These are phyloP conservation scores for Callipepla californica DNA, from an alignment of 2,113 vertebrate genomes.

Conservation along the genomic window DNA sequence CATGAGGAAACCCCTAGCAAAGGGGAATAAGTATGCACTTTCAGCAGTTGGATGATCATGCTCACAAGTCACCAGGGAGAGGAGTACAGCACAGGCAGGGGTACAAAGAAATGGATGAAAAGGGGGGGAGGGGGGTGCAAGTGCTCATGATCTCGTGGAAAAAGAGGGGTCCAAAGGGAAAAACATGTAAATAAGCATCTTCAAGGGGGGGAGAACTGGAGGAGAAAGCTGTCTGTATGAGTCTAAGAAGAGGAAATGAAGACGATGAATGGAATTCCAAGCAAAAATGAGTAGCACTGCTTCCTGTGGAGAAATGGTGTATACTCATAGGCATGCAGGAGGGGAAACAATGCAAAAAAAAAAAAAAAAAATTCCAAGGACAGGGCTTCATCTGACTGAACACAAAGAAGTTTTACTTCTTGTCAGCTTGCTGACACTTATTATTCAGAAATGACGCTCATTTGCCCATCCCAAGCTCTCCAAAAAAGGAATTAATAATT, in stretches of 20 bases:
- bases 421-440: not conserved
- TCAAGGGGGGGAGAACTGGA: not conserved
- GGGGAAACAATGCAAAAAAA: not conserved
- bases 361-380: not conserved
- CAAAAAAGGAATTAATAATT: slow-evolving; percentile 7
- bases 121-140: not conserved
- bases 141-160: not conserved
- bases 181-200: rapidly evolving
- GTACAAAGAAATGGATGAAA: not conserved
- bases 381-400: not conserved
- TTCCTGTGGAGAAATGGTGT: not conserved
- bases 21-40: not conserved
- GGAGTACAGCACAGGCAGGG: not conserved
- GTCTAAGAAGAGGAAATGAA: not conserved
- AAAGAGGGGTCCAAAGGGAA: not conserved
- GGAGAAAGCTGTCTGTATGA: not conserved
- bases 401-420: slow-evolving; percentile 15
- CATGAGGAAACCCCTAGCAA: not conserved
- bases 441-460: not conserved
- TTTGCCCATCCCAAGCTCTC: not conserved
- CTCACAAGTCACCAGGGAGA: not conserved
- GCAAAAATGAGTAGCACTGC: not conserved
- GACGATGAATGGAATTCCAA: not conserved
- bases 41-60: not conserved
- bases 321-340: not conserved